Conservation (phyloP, 2,113 vertebrate genomes). For the Bufo gargarizans region DNA sequence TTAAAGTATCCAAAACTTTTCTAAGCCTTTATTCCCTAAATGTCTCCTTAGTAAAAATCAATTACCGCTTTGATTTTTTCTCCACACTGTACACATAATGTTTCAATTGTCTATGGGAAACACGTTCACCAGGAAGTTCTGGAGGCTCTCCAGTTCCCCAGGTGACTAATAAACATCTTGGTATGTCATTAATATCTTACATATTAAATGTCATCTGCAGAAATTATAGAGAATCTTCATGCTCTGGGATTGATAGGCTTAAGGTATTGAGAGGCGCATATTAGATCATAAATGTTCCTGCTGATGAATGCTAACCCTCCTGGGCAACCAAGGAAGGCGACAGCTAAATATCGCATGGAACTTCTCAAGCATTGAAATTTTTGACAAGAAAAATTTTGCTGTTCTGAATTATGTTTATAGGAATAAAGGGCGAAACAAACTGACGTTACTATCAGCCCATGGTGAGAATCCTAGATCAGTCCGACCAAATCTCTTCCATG, state of each 20-base stretch:
- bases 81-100: not conserved
- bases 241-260: not conserved
- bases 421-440: not conserved
- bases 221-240: slow-evolving; percentile 12
- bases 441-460: not conserved
- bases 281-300: slow-evolving; percentile 17
- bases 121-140: slow-evolving; percentile 19
- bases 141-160: slow-evolving; percentile 12
- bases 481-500: not conserved
- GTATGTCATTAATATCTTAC: slow-evolving; percentile 22
- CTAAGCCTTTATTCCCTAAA: not conserved
- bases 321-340: not conserved
- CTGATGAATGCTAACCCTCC: slow-evolving; percentile 4
- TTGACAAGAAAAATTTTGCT: not conserved
- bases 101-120: slow-evolving; percentile 8
- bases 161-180: slow-evolving; percentile 44
- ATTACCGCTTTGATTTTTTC: not conserved
- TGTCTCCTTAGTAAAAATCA: not conserved
- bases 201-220: slow-evolving; percentile 43
- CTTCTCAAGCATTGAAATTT: not conserved
- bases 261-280: slow-evolving; percentile 29
- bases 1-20: not conserved
- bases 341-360: not conserved
- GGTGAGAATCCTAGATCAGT: not conserved
- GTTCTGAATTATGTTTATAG: not conserved